A percentile compares a stretch with the other conserved stretches of the same genome.
These are phyloP conservation scores for Eristalinus aeneus DNA, from an alignment of 2,888 invertebrate genomes.

Conservation along the genomic window DNA sequence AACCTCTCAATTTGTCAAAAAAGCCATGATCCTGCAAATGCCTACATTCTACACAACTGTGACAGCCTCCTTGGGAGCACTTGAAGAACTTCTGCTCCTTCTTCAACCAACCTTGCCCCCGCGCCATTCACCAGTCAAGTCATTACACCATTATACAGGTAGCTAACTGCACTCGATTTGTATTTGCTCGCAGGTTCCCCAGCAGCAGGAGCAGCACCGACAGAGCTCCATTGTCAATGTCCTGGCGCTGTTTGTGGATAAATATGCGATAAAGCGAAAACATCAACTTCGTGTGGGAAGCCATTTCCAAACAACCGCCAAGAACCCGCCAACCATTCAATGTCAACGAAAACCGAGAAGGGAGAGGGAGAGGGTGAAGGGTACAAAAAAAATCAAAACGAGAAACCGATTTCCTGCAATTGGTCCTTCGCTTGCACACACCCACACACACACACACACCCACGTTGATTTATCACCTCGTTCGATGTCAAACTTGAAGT, in stretches of 20 bases:
- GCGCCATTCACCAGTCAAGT: constrained; percentile 33
- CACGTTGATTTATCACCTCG: constrained; percentile 66
- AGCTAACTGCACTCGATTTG: constrained; percentile 42
- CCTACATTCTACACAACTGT: not conserved
- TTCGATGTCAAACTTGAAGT: constrained; percentile 64
- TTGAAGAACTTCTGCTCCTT: not conserved
- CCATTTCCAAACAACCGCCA: constrained; percentile 9
- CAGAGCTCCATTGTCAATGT: constrained; percentile 48
- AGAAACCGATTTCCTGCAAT: constrained; percentile 52
- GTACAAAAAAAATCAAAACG: not conserved
- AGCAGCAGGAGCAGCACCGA: not conserved
- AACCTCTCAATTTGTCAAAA: not conserved
- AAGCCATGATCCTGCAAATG: not conserved
- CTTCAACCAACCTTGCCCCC: no score
- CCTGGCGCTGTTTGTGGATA: constrained; percentile 21
- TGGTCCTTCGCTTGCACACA: constrained; percentile 10
- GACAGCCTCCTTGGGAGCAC: not conserved
- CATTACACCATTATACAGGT: constrained; percentile 50
- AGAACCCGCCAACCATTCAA: not conserved
- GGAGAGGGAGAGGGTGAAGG: not conserved
- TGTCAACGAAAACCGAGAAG: constrained; percentile 3
- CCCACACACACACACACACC: not conserved
- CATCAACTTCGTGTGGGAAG: constrained; percentile 57
- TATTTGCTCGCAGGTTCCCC: constrained; percentile 8
- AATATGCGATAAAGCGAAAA: constrained; percentile 63